Percentiles rank a stretch among this genome's conserved stretches.
phyloP scores from a whole-genome alignment of 2,797 vertebrate genomes.

The Lepus oiostolus region DNA sequence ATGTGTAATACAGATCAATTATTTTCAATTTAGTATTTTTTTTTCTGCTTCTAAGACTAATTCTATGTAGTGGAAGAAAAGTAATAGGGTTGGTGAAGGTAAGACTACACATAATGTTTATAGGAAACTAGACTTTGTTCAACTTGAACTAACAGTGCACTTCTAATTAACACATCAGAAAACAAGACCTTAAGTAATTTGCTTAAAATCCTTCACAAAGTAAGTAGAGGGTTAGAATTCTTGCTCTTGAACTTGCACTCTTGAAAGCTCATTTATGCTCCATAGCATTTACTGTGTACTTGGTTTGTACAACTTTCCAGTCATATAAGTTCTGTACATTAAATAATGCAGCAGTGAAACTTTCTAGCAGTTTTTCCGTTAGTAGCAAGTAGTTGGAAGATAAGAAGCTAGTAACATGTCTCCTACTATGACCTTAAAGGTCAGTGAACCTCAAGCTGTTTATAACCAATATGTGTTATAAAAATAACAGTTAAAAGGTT shows the following conservation, averaged over 20 bases:
- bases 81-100: not conserved
- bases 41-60: conserved; percentile 22
- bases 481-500: conserved; percentile 36
- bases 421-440: not conserved
- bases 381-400: conserved; percentile 1
- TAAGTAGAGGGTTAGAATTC: not conserved
- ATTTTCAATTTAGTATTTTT: conserved; percentile 60
- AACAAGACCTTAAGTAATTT: not conserved
- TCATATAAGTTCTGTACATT: not conserved
- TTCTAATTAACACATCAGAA: conserved; percentile 32
- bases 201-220: conserved; percentile 30
- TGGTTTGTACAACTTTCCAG: not conserved
- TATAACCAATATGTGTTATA: not conserved
- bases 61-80: conserved; percentile 52
- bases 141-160: conserved; percentile 15
- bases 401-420: not conserved
- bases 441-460: conserved; percentile 50
- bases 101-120: conserved; percentile 15
- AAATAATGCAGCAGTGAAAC: not conserved
- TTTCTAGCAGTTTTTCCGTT: conserved; percentile 3
- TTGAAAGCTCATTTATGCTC: not conserved
- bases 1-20: conserved; percentile 13
- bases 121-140: conserved; percentile 57
- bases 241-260: not conserved
- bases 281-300: not conserved